Base-by-base conservation (phyloP, 2,797 vertebrate genomes). In the Crenichthys baileyi region DNA sequence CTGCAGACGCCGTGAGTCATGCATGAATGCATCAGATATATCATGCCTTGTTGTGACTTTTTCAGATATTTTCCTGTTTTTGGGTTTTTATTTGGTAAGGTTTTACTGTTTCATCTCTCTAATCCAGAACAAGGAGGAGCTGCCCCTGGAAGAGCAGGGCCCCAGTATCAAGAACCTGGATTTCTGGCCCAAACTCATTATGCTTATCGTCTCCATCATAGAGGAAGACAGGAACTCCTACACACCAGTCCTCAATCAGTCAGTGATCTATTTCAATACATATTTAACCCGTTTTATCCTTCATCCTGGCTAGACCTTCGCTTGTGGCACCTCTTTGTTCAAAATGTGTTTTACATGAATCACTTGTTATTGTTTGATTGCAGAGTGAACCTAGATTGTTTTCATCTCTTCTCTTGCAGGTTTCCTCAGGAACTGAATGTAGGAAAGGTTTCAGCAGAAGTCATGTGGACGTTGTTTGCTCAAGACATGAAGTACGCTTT, bases 111-210 rank as follows among this genome's bases (percentile, higher is more conserved):
- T 55, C 46, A 76, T 44, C 67, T n/a, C 60, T 78, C 5, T 87
- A 20, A 51, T 81, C 86, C 93, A 96, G 94, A 97, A 96, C 93
- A 98, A 96, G 84, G 97, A 97, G 70, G 98, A 99, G 36, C 81
- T 96, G 63, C 96, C 97, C 51, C 91, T 96, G 0, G 98, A 99
- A 79, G 98, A 99, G 60, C 98, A 98, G 84, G 98, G 98, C 0
- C 98, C 98, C 8, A 99, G 97, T 88, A 96, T 97, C 90, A 97
- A 96, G 91, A 99, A 99, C 89, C 92, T 99, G 91, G 98, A 99
- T 90, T 99, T 99, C 93, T 99, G 98, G 98, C 98, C 98, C 56
- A 99, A 99, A 85, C 97, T 99, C 84, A 99, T 99, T 88, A 99
- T 98, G 71, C 95, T 99, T 53, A 98, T 99, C 11, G 98, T 99